Percentiles rank a stretch among this genome's conserved stretches.
Conservation (phyloP, 2,888 invertebrate genomes). For the Synergus umbraculus region DNA sequence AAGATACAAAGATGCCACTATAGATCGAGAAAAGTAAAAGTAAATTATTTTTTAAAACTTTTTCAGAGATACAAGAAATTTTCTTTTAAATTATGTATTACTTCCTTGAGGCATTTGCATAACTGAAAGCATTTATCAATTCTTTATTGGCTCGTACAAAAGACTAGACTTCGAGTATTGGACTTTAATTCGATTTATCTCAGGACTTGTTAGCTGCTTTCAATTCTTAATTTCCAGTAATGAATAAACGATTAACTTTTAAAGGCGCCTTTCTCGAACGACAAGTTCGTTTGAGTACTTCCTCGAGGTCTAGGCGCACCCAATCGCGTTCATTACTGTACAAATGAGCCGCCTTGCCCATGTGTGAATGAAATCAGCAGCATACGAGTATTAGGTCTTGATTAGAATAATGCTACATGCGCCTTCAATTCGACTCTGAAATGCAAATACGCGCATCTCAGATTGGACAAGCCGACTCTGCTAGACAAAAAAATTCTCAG, state of each 20-base stretch:
- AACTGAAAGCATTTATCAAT: conserved; percentile 38
- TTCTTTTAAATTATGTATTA: background rate
- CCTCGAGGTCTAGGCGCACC: conserved; percentile 56
- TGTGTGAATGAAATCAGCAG: conserved; percentile 65
- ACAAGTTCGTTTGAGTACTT: conserved; percentile 43
- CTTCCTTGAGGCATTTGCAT: conserved; percentile 56
- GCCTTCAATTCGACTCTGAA: conserved; percentile 61
- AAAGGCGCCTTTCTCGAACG: conserved; percentile 23
- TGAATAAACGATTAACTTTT: conserved; percentile 39
- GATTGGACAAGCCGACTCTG: conserved; percentile 57
- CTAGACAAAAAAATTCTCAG: conserved; percentile 3
- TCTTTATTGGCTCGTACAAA: background rate
- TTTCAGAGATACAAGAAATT: background rate
- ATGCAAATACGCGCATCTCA: conserved; percentile 66
- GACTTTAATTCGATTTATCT: conserved; percentile 10
- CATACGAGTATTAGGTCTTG: conserved; percentile 64
- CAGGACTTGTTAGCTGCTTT: conserved; percentile 1
- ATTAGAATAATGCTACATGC: conserved; percentile 73
- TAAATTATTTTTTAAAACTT: no score
- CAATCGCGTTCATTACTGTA: conserved; percentile 69
- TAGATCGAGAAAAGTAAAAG: no score
- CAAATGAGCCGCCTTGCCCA: conserved; percentile 67
- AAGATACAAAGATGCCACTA: no score
- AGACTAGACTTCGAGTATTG: background rate
- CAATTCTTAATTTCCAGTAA: conserved; percentile 36